A percentile compares a stretch with the other conserved stretches of the same genome.
phyloP scores from a whole-genome alignment of 2,888 invertebrate species.

The Lysandra coridon region DNA sequence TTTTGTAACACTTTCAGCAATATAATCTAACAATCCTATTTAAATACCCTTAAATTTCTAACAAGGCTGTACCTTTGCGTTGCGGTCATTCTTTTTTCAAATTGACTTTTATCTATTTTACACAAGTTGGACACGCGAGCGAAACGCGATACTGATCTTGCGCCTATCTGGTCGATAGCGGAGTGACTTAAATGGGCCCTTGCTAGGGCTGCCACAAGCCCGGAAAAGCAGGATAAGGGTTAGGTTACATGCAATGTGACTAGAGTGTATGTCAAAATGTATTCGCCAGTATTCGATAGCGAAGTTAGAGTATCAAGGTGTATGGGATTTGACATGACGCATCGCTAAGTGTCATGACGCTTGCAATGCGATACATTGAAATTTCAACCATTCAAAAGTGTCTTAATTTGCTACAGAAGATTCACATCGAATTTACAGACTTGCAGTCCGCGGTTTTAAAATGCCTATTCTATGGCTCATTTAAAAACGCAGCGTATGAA shows the following conservation, averaged over 20 bases:
- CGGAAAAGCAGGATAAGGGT: neutral
- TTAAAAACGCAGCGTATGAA: neutral
- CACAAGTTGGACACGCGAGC: conserved; percentile 36
- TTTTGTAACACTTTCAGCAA: neutral
- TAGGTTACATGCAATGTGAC: no score
- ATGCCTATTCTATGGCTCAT: no score
- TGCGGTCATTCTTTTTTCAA: conserved; percentile 23
- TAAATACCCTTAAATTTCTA: neutral
- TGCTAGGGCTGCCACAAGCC: neutral
- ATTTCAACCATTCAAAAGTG: no score
- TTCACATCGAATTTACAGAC: no score
- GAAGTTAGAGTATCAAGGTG: no score
- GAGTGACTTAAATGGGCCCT: conserved; percentile 42
- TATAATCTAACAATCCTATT: neutral
- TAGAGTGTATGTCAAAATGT: no score
- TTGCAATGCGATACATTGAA: no score
- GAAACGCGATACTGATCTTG: conserved; percentile 40
- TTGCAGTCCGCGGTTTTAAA: no score
- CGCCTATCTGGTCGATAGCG: conserved; percentile 37
- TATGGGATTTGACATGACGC: no score
- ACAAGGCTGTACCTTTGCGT: neutral
- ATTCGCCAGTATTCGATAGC: no score
- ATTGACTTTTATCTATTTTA: conserved; percentile 21
- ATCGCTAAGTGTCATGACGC: no score
- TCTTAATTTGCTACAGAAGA: no score